These are phyloP conservation scores for Pardosa pseudoannulata DNA, from an alignment of 2,888 invertebrate genomes.

Conservation along the genomic window DNA sequence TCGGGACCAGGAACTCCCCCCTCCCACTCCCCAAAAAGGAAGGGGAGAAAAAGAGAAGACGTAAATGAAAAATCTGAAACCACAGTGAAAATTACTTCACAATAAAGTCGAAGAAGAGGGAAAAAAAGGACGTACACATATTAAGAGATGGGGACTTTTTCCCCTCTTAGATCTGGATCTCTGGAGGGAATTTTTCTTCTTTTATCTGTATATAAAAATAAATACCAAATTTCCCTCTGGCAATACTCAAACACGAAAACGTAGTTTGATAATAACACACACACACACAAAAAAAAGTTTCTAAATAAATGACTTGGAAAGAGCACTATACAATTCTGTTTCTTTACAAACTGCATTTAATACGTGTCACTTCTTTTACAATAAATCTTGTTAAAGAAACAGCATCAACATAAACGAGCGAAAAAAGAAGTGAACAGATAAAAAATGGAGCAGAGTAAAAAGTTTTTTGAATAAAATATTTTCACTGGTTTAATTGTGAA, in stretches of 20 bases:
- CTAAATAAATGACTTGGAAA: too few relatives aligned
- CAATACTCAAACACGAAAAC: constrained; percentile 32
- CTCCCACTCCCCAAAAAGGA: too few relatives aligned
- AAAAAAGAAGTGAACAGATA: too few relatives aligned
- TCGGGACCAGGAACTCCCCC: constrained; percentile 27
- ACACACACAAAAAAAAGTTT: too few relatives aligned
- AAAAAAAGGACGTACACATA: constrained; percentile 11
- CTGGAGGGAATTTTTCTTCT: constrained; percentile 31
- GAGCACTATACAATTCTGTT: too few relatives aligned
- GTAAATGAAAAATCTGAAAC: constrained; percentile 28
- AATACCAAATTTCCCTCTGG: constrained; percentile 19
- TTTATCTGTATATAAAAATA: not conserved
- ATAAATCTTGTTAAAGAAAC: too few relatives aligned
- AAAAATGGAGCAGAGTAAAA: too few relatives aligned
- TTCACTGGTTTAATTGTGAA: too few relatives aligned
- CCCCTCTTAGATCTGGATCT: constrained; percentile 21
- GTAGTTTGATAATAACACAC: constrained; percentile 55
- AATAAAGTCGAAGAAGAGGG: constrained; percentile 34
- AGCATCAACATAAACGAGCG: too few relatives aligned
- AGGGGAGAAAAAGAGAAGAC: constrained; percentile 3
- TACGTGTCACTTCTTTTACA: too few relatives aligned
- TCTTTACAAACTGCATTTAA: too few relatives aligned
- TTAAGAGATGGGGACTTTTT: not conserved
- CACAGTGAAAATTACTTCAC: constrained; percentile 60
- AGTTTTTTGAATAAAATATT: too few relatives aligned